Conservation (phyloP, 30 jellyfish, hydroid and myxozoan species). For the Hydra vulgaris region DNA sequence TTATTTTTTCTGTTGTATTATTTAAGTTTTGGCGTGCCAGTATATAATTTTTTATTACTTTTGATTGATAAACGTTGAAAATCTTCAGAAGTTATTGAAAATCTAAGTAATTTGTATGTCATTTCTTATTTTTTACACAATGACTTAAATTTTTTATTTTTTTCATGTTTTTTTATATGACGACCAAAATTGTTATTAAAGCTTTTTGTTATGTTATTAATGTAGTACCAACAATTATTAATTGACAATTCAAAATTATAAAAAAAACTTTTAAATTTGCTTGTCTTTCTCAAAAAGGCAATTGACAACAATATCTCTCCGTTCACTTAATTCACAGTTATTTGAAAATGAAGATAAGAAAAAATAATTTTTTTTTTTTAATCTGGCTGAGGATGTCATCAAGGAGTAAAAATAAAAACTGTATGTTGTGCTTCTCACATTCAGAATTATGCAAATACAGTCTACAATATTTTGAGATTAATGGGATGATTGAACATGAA, state of each 20-base stretch:
- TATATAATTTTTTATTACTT: too few relatives aligned
- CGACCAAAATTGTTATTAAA: neutral
- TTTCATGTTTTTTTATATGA: too few relatives aligned
- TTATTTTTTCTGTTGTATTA: neutral
- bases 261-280: too few relatives aligned
- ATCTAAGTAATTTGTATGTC: neutral
- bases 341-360: neutral
- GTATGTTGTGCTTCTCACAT: too few relatives aligned
- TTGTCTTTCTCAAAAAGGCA: neutral
- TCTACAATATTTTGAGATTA: too few relatives aligned
- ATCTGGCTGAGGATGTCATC: neutral
- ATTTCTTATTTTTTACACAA: neutral
- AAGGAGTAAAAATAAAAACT: neutral
- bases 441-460: too few relatives aligned
- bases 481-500: neutral
- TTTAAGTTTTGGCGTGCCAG: neutral
- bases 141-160: too few relatives aligned
- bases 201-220: neutral
- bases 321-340: neutral
- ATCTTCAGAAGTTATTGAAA: neutral
- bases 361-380: too few relatives aligned
- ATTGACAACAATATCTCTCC: neutral
- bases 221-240: neutral
- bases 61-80: neutral
- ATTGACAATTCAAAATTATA: neutral